Base-by-base conservation (phyloP, 2,113 vertebrate species). In the Limanda limanda region DNA sequence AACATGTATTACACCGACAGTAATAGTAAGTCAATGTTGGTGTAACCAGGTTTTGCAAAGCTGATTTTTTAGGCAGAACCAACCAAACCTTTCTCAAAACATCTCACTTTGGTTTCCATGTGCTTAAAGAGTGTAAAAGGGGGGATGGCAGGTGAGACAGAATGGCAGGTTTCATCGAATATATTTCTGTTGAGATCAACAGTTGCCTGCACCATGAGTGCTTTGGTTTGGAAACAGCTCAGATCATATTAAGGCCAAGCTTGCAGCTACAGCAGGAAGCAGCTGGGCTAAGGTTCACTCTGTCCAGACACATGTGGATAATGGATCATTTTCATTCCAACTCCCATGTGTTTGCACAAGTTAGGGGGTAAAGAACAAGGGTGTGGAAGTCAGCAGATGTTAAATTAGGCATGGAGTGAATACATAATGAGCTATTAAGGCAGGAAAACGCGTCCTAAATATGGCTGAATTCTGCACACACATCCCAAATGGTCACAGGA, bases 341-440 rank as follows among this genome's bases (percentile, higher is more conserved):
- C 61, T 83, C 87, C 68, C 70, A 80, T 87, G 79, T 55, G 20
- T 86, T 82, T 90, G 82, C 15, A 18, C 75, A 76, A 77, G 83
- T 87, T 84, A 71, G 77, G 63, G 79, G 66, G 14, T 81, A 70
- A 52, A 66, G 73, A 88, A 74, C 75, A 74, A 73, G 81, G 80
- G 64, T 81, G 80, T 66, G 69, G 69, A 65, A 81, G 84, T 87
- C 79, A 82, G 83, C 83, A 91, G 90, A 91, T 92, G 92, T 89
- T 93, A 89, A 90, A 90, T 91, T 85, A 90, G 86, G 83, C 90
- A 90, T 91, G 89, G 58, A 72, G 75, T 83, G 89, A 93, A 91
- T 92, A 83, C 82, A 84, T 90, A 89, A 93, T 89, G 66, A 86
- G 83, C 87, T 89, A 91, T 93, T 93, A 91, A 84, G 78, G 74